These are phyloP conservation scores for Lycocerus yunnanus DNA, from an alignment of 2,888 invertebrate genomes.

Conservation along the genomic window DNA sequence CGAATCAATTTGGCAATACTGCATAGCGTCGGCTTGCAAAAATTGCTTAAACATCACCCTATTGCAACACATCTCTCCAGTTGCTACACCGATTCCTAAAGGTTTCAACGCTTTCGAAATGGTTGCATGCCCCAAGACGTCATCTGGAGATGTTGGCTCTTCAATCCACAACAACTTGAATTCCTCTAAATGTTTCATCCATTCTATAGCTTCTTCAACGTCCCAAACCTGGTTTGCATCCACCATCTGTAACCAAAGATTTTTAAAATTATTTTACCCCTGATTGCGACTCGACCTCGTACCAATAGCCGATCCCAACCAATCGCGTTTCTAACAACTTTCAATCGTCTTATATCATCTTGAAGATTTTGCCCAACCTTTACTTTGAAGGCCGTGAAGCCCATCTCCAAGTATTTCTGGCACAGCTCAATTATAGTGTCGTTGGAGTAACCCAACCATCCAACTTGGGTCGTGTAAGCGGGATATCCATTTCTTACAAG, in stretches of 20 bases:
- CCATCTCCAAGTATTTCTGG: slow-evolving; percentile 71
- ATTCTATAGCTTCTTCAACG: slow-evolving; percentile 80
- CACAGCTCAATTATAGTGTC: slow-evolving; percentile 73
- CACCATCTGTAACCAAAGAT: slow-evolving; percentile 66
- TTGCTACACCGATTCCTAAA: slow-evolving; percentile 82
- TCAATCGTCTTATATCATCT: slow-evolving; percentile 75
- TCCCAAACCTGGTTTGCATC: slow-evolving; percentile 92
- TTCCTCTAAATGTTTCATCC: slow-evolving; percentile 78
- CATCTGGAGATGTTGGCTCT: slow-evolving; percentile 92
- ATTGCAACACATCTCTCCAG: slow-evolving; percentile 92
- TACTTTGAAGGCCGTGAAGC: slow-evolving; percentile 84
- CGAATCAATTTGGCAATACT: slow-evolving; percentile 90
- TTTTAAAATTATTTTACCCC: not conserved
- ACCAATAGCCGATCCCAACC: slow-evolving; percentile 78
- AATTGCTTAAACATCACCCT: slow-evolving; percentile 92
- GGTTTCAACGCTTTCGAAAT: slow-evolving; percentile 77
- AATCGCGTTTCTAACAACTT: slow-evolving; percentile 74
- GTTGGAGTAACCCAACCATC: slow-evolving; percentile 88
- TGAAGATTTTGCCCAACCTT: slow-evolving; percentile 85
- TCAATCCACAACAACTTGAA: slow-evolving; percentile 87
- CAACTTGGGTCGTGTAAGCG: slow-evolving; percentile 86
- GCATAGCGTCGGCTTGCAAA: slow-evolving; percentile 76
- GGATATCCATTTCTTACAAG: slow-evolving; percentile 76
- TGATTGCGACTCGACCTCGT: slow-evolving; percentile 36
- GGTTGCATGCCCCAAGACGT: slow-evolving; percentile 81